Conservation (phyloP, 2,797 vertebrate genomes). For the Toxotes lorentzi region DNA sequence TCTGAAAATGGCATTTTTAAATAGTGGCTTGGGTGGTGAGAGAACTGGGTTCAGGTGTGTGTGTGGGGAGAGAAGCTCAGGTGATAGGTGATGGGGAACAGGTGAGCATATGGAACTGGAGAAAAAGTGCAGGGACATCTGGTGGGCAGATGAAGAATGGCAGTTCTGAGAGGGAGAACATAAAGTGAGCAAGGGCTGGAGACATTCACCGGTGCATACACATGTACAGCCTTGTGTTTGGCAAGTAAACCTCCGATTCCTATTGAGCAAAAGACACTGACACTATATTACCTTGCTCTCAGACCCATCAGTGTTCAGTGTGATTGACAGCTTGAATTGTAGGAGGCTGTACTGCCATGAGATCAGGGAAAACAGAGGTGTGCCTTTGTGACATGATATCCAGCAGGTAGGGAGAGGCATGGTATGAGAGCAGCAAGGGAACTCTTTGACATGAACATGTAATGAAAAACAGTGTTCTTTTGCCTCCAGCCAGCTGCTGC, state of each 20-base stretch:
- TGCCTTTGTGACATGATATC: conserved; percentile 13
- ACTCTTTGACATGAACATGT: conserved; percentile 7
- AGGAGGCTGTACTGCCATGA: not conserved
- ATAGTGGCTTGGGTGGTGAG: too few relatives aligned
- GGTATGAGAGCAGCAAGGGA: not conserved
- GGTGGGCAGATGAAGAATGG: too few relatives aligned
- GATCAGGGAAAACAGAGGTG: not conserved
- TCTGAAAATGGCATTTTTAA: too few relatives aligned
- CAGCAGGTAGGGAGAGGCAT: not conserved
- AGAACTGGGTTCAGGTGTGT: too few relatives aligned
- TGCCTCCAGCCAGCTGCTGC: not conserved
- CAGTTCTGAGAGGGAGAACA: too few relatives aligned
- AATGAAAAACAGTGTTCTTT: conserved; percentile 13
- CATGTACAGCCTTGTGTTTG: conserved; percentile 12
- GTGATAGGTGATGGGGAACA: too few relatives aligned
- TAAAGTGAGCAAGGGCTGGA: too few relatives aligned
- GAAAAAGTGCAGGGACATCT: too few relatives aligned
- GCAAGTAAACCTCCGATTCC: not conserved
- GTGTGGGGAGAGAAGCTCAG: too few relatives aligned
- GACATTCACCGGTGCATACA: too few relatives aligned
- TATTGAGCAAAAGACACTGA: not conserved
- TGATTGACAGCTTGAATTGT: not conserved
- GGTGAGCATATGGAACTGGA: too few relatives aligned
- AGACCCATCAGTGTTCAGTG: not conserved
- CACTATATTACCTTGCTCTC: not conserved